Conservation (phyloP, 2,113 vertebrate species). For the Xiphophorus hellerii region DNA sequence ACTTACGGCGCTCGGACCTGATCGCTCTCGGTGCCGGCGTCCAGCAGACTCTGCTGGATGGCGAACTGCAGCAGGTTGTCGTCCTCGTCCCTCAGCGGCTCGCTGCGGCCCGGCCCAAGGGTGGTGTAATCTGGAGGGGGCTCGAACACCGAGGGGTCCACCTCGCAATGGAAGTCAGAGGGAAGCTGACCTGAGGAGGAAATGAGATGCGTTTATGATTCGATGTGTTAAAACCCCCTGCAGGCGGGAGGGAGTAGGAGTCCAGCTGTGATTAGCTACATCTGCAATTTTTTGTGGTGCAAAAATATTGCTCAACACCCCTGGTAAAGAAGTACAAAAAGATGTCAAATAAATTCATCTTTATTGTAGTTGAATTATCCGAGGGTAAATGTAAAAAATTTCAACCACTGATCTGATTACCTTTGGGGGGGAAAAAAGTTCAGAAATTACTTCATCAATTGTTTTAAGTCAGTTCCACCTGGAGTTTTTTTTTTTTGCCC, state of each 20-base stretch:
- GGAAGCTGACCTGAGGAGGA: conserved; percentile 66
- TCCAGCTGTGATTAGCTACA: not conserved
- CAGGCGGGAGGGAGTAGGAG: not conserved
- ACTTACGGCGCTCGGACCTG: conserved; percentile 79
- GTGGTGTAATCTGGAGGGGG: conserved; percentile 90
- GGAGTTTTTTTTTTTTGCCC: no score
- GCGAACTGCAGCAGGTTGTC: conserved; percentile 94
- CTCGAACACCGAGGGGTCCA: conserved; percentile 91
- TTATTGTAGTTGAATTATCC: no score
- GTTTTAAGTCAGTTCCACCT: no score
- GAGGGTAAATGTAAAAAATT: no score
- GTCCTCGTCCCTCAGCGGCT: conserved; percentile 91
- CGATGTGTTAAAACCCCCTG: not conserved
- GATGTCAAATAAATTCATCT: no score
- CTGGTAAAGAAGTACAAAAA: no score
- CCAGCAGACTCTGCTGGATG: conserved; percentile 94
- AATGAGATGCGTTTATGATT: not conserved
- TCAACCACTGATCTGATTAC: no score
- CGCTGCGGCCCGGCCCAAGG: conserved; percentile 87
- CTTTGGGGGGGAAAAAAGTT: no score
- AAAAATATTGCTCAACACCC: not conserved
- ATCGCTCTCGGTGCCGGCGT: conserved; percentile 91
- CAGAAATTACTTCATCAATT: no score
- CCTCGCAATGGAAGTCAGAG: conserved; percentile 85
- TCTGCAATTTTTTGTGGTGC: not conserved